Evolutionary conservation across 2,888 invertebrate species (phyloP), one percentile per base, ranked within the genome.

Genomic region (Cancer borealis): DNA sequence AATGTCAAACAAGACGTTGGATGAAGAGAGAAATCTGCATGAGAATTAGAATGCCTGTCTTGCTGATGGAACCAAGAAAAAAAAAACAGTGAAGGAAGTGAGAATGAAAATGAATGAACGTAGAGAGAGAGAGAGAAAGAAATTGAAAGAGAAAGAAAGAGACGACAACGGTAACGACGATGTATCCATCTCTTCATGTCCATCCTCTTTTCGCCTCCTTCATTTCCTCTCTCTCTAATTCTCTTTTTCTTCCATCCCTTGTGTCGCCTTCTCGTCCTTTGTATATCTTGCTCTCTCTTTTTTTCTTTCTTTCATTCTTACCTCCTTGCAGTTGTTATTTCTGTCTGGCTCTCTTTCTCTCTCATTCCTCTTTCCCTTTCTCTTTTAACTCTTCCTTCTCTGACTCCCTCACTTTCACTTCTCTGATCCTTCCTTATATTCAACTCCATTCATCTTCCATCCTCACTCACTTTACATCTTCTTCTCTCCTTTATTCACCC

Each of bases 11-110:
- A 39, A 39, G 66, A n/a, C n/a, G 21, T 21, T 3, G 88, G 17
- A 88, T 39, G n/a, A 88, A 46, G 39, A 26, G 46, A 88, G 88
- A 45, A 88, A 88, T 45, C 88, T 88, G 88, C 6, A 46, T n/a
- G 47, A 47, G 46, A 47, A 17, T n/a, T 12, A 47, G 8, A 46
- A 88, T 47, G n/a, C n/a, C 3, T n/a, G 66, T 66, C 66, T 88
- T 21, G 46, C 8, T 30, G 47, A 88, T 39, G 39, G 39, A 39
- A 39, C 39, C 39, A 39, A n/a, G 54, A 21, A 10, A 30, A 91
- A 30, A 21, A 91, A 60, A 30, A n/a, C 26, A 21, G 17, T 91
- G 12, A 26, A 45, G 30, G 60, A 12, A 30, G 8, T 60, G 3
- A 39, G 39, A 66, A 8, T n/a, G 60, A 60, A 39, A 17, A 39